These are phyloP conservation scores for Chelonoidis abingdonii DNA, from an alignment of 2,113 vertebrate genomes.

Conservation along the genomic window DNA sequence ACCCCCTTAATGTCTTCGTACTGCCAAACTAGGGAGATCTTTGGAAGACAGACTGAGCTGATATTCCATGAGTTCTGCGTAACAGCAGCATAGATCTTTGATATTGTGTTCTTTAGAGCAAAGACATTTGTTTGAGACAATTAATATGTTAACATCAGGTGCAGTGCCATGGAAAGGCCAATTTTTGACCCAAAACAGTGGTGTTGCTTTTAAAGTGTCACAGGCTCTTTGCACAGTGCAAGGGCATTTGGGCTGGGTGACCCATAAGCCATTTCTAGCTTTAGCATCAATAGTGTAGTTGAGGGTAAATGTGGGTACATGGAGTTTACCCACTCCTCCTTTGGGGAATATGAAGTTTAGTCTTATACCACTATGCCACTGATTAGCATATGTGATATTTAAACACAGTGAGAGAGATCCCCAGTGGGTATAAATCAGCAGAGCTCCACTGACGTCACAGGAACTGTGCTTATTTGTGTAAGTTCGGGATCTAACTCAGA, in stretches of 20 bases:
- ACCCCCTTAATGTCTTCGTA: neutral
- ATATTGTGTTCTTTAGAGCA: neutral
- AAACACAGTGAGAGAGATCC: rapidly evolving
- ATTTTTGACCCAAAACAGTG: neutral
- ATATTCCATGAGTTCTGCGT: rapidly evolving
- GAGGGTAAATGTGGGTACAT: neutral
- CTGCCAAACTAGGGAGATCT: neutral
- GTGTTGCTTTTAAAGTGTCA: neutral
- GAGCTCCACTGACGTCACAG: neutral
- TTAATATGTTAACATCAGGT: neutral
- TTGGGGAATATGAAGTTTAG: neutral
- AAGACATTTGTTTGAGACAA: neutral
- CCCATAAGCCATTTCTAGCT: neutral
- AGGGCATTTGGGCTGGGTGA: neutral
- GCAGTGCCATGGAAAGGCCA: neutral
- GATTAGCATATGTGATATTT: neutral
- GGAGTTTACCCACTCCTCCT: neutral
- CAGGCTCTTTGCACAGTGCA: neutral
- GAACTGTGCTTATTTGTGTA: neutral
- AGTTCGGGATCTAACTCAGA: neutral
- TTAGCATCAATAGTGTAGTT: neutral
- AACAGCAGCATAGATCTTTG: neutral
- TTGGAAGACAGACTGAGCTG: neutral
- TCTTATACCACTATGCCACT: neutral
- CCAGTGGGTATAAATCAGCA: neutral